Evolutionary conservation across 2,888 invertebrate genomes (phyloP).

Genomic region (Dolichopus griseipennis): DNA sequence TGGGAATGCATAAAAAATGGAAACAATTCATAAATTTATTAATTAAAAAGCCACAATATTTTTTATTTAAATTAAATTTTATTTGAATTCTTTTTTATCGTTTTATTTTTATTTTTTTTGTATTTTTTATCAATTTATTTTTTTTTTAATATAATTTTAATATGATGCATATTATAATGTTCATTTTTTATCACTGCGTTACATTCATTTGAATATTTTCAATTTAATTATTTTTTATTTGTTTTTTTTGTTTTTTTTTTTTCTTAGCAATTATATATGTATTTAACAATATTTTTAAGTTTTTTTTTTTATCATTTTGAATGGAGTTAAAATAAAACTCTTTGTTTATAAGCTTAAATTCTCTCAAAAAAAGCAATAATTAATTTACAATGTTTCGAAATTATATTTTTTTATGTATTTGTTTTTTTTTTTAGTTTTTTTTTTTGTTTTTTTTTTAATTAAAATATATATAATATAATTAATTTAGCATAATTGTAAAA

Average conservation of each 20-base stretch:
- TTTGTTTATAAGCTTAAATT: background rate
- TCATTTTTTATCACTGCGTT: slow-evolving; percentile 2
- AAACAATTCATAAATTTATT: too few species aligned
- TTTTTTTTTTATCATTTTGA: slow-evolving; percentile 4
- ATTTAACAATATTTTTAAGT: slow-evolving; percentile 11
- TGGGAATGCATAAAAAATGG: too few species aligned
- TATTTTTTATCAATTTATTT: background rate
- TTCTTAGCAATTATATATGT: slow-evolving; percentile 8
- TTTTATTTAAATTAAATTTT: background rate
- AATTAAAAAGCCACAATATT: too few species aligned
- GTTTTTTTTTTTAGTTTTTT: too few species aligned
- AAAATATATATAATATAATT: too few species aligned
- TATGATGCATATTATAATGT: slow-evolving; percentile 13
- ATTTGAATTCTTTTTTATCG: background rate
- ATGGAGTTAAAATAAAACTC: background rate
- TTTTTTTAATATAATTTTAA: slow-evolving; percentile 9
- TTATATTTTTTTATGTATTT: too few species aligned
- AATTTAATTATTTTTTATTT: slow-evolving; percentile 13
- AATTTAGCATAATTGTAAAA: too few species aligned
- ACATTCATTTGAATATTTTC: slow-evolving; percentile 9
- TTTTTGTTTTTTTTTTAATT: too few species aligned
- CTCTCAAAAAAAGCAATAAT: too few species aligned
- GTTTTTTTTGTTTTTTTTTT: slow-evolving; percentile 11
- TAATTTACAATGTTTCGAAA: too few species aligned
- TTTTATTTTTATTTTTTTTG: background rate